Percentiles rank a stretch among this genome's conserved stretches.
Conservation (phyloP, 2,797 vertebrate genomes). For the Enteromius unitaeniatus region DNA sequence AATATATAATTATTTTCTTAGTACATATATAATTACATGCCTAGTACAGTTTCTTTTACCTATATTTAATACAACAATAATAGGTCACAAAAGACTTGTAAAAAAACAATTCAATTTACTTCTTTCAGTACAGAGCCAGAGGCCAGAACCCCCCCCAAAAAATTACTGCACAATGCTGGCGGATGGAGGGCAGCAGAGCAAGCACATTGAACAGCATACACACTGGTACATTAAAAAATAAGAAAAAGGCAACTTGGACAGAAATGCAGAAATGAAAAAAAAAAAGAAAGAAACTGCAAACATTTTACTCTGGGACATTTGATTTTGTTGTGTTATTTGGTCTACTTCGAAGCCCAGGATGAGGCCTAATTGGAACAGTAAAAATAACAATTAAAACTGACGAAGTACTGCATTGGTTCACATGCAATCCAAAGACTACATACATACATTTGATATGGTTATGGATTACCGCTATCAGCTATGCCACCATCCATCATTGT, state of each 20-base stretch:
- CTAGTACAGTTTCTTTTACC: constrained; percentile 36
- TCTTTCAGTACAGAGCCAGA: constrained; percentile 54
- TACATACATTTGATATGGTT: constrained; percentile 75
- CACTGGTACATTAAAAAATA: constrained; percentile 75
- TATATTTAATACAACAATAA: constrained; percentile 56
- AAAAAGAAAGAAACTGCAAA: constrained; percentile 71
- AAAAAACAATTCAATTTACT: constrained; percentile 58
- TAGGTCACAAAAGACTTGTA: constrained; percentile 50
- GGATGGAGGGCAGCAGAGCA: constrained; percentile 78
- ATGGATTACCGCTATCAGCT: constrained; percentile 75
- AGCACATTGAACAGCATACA: constrained; percentile 80
- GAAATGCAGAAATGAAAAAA: constrained; percentile 63
- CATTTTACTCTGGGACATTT: constrained; percentile 72
- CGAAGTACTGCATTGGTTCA: constrained; percentile 80
- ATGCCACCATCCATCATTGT: constrained; percentile 76
- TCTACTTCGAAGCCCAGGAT: constrained; percentile 77
- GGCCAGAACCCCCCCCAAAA: constrained; percentile 57
- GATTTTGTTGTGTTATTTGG: constrained; percentile 78
- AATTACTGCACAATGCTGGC: constrained; percentile 66
- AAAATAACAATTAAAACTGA: constrained; percentile 66
- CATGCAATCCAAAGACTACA: constrained; percentile 79
- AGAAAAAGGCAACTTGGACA: constrained; percentile 79
- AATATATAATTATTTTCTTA: not conserved
- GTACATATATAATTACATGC: not conserved
- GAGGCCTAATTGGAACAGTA: constrained; percentile 73